Percentiles rank a stretch among this genome's conserved stretches.
Evolutionary conservation across 2,888 invertebrate species (phyloP).

Genomic region (Mimumesa dahlbomi): DNA sequence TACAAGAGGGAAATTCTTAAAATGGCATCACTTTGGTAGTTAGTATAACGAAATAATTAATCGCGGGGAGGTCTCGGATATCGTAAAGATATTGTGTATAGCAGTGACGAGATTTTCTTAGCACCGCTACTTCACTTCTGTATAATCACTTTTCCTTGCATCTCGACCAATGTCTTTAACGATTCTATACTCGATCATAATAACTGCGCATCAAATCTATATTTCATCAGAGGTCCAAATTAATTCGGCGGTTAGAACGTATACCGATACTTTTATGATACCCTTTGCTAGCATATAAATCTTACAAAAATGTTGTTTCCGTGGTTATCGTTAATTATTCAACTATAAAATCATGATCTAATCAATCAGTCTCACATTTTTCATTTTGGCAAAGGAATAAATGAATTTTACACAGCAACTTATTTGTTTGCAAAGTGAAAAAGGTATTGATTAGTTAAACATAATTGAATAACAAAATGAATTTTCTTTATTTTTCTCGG

Average conservation of each 20-base stretch:
- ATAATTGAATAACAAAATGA: constrained; percentile 3
- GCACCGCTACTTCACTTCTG: constrained; percentile 24
- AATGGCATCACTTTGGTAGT: constrained; percentile 39
- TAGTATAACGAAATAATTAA: constrained; percentile 18
- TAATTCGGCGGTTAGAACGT: constrained; percentile 42
- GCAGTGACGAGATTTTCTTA: constrained; percentile 37
- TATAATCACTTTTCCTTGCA: constrained; percentile 39
- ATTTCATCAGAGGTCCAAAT: constrained; percentile 55
- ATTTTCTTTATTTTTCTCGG: constrained; percentile 21
- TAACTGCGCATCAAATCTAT: constrained; percentile 29
- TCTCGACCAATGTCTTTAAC: constrained; percentile 45
- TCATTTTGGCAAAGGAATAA: constrained; percentile 1
- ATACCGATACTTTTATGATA: constrained; percentile 33
- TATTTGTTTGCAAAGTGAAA: constrained; percentile 5
- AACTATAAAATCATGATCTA: neutral
- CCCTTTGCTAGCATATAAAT: constrained; percentile 22
- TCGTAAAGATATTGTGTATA: constrained; percentile 12
- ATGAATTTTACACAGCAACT: neutral
- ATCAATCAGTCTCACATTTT: neutral
- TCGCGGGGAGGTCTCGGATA: constrained; percentile 20
- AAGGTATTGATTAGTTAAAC: neutral
- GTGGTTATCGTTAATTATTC: neutral
- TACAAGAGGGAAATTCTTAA: constrained; percentile 20
- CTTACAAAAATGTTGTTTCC: neutral
- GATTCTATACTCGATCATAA: constrained; percentile 34